Base-by-base conservation (phyloP, 2,113 vertebrate genomes). In the Hirundichthys speculiger region DNA sequence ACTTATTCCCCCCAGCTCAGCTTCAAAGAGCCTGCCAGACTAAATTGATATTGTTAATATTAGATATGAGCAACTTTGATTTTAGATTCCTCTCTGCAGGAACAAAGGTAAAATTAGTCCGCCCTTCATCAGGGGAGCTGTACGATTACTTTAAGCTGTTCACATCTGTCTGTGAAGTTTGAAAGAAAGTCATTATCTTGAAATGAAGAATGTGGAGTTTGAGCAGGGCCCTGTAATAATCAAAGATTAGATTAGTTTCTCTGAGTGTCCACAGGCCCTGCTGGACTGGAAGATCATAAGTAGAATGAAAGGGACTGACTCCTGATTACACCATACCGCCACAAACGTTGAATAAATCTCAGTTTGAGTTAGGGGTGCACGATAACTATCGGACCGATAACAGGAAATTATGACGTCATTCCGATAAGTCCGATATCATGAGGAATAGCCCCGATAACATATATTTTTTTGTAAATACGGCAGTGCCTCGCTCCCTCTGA, bases 41-140 rank as follows among this genome's bases (percentile, higher is more conserved):
- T 48, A 58, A 25, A 54, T 55, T 21, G 2, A 48, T 10, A 18
- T 20, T 81, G 79, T 85, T 90, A 77, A 93, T 93, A 86, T 94
- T 93, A 21, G 18, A 91, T 73, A 90, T 89, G 25, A 22, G 22
- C 34, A 77, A 59, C 71, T 69, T 69, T 42, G 68, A 47, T 76
- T 87, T 63, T 59, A 14, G 12, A 59, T 85, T 70, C 69, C 25
- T 34, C 13, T 76, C 61, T 64, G 38, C 59, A 5, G 57, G 38
- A 79, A 59, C 39, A 45, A 38, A 54, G 52, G 50, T 47, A 46
- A 80, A 77, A 69, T 51, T 19, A 71, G 69, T 73, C 58, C 50
- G 54, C 25, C 1, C 38, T 46, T 51, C 43, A 72, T 65, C 22
- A 64, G 40, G 48, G 34, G 60, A 54, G 65, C 41, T 15, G 16